A percentile compares a stretch with the other conserved stretches of the same genome.
Evolutionary conservation across 2,888 invertebrate species (phyloP).

Genomic region (Synergus gifuensis): DNA sequence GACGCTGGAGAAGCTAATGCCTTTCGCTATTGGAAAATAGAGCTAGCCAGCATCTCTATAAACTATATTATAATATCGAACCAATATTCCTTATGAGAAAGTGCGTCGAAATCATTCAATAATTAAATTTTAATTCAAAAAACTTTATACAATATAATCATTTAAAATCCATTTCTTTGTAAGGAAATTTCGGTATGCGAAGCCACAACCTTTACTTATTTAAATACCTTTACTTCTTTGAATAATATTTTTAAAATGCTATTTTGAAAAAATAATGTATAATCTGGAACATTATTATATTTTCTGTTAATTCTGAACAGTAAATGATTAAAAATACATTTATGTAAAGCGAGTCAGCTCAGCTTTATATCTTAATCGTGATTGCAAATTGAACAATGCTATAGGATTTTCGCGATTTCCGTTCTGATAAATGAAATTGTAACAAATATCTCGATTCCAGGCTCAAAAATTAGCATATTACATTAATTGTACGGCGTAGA

Average conservation of each 20-base stretch:
- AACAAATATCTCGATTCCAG: slow-evolving; percentile 12
- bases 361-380: not conserved
- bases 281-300: not conserved
- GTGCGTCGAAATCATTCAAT: too few relatives aligned
- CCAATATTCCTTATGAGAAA: not conserved
- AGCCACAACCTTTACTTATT: too few relatives aligned
- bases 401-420: not conserved
- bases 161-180: too few relatives aligned
- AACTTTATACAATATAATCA: too few relatives aligned
- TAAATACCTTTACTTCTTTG: not conserved
- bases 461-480: slow-evolving; percentile 8
- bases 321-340: not conserved
- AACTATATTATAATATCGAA: not conserved
- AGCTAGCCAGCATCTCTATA: not conserved
- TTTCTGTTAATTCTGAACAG: not conserved
- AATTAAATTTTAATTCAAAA: too few relatives aligned
- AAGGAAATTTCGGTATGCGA: too few relatives aligned
- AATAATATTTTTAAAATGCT: not conserved
- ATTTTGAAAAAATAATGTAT: not conserved
- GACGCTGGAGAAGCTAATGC: slow-evolving; percentile 1
- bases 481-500: slow-evolving; percentile 3
- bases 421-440: slow-evolving; percentile 9
- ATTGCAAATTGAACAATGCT: not conserved
- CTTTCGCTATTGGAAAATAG: not conserved
- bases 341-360: not conserved